Evolutionary conservation across 2,888 invertebrate genomes (phyloP), one percentile per base, ranked within the genome.

Genomic region (Drosophila barbarae): DNA sequence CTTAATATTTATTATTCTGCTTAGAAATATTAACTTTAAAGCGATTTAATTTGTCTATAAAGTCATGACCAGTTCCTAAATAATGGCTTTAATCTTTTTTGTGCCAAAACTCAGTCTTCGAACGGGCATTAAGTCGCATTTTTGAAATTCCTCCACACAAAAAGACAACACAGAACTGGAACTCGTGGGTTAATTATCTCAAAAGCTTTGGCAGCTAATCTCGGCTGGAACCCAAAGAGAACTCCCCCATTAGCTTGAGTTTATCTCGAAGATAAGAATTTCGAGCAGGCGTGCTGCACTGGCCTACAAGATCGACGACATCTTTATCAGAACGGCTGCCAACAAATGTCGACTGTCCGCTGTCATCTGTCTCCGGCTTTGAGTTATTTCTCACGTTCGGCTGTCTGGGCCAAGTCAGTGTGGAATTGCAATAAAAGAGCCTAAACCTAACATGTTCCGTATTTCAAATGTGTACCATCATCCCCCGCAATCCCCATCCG

Each of bases 311-410:
- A 63, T 51, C 21, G 51, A 42, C 49, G 35, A 42, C 50, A 32
- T 36, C 26, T 79, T 82, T 76, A 83, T 83, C 83, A 21, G 6
- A 10, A 6, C 15, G 7, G 12, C 30, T 67, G 61, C 23, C 46
- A 26, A 53, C 42, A 53, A 53, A 42, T 38, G 44, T 60, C 46
- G 13, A 8, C 53, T 46, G 12, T 21, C 30, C 18, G 30, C 46
- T 46, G 46, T 36, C 59, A 47, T 32, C 60, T 21, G 49, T 54
- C 42, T 39, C 54, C 21, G n/a, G 18, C 63, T 70, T 42, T 67
- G 64, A 59, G 70, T 65, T 52, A 68, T 60, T 74, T 76, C 83
- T 72, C 79, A 80, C 79, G 79, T 80, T 84, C 74, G 8, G 79
- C 47, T 74, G 79, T 84, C 71, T 74, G 71, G 47, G 60, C 53